A percentile compares a stretch with the other conserved stretches of the same genome.
These are phyloP conservation scores for Palaemon carinicauda DNA, from an alignment of 1,140 invertebrate species.

Conservation along the genomic window DNA sequence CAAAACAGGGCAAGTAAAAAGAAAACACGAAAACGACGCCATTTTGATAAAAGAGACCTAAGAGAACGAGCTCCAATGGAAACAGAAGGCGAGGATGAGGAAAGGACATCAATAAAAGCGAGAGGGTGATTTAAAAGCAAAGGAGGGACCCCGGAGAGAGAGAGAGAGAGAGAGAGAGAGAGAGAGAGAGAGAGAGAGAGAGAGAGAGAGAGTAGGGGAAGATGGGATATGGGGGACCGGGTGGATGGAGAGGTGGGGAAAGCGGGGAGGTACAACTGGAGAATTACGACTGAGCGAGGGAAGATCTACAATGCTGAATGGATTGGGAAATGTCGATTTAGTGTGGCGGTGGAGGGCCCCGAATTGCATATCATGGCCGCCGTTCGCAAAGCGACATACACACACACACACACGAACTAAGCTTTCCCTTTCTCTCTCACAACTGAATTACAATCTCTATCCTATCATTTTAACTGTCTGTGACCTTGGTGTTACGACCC, in stretches of 20 bases:
- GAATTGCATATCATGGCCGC: constrained; percentile 16
- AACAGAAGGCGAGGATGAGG: not conserved
- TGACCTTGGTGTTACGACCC: not conserved
- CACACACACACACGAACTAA: not conserved
- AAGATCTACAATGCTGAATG: constrained; percentile 35
- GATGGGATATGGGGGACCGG: not conserved
- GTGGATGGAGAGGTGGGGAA: not conserved
- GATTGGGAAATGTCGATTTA: constrained; percentile 38
- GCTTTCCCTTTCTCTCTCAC: not conserved
- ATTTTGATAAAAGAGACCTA: too few relatives aligned
- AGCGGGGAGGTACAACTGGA: not conserved
- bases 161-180: not conserved
- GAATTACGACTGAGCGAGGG: constrained; percentile 13
- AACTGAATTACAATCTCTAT: not conserved
- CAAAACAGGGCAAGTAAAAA: too few relatives aligned
- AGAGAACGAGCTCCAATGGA: too few relatives aligned
- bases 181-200: not conserved
- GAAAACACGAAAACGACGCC: too few relatives aligned
- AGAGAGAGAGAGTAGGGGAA: not conserved
- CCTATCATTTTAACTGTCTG: not conserved
- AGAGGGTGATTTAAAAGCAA: not conserved
- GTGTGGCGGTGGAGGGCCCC: constrained; percentile 19
- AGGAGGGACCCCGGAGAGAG: not conserved
- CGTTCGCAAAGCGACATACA: not conserved
- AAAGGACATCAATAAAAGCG: not conserved